phyloP scores from a whole-genome alignment of 2,888 invertebrate species.

The Lottia gigantea region DNA sequence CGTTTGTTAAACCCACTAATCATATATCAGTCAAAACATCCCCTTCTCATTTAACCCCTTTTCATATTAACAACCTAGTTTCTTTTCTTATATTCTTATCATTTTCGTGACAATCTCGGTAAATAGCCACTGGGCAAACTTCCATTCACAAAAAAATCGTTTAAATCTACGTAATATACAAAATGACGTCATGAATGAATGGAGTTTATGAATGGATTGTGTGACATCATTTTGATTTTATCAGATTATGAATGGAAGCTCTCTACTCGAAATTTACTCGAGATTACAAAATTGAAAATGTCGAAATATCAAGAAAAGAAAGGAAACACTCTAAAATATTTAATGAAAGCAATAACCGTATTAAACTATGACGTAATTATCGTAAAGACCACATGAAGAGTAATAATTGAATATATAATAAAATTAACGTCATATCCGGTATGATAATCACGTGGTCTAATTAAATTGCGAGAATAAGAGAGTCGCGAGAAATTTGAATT shows the following conservation, averaged over 20 bases:
- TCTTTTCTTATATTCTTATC: background rate
- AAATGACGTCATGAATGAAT: conserved; percentile 2
- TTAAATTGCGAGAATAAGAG: background rate
- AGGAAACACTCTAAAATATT: no score
- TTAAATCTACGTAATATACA: background rate
- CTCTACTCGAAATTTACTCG: no score
- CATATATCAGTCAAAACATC: background rate
- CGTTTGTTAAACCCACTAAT: background rate
- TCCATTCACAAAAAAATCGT: no score
- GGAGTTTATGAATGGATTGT: background rate
- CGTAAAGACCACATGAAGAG: no score
- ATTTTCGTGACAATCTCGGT: background rate
- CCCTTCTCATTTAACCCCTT: background rate
- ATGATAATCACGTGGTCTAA: background rate
- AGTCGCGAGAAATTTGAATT: background rate
- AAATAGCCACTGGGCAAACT: no score
- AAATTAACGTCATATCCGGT: background rate
- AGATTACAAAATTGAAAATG: no score
- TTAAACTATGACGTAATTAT: no score
- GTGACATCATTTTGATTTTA: background rate
- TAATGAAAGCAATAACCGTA: no score
- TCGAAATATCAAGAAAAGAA: no score
- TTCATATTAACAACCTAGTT: background rate
- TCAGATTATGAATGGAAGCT: no score
- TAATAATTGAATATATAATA: background rate